Evolutionary conservation across 1,140 invertebrate species (phyloP).

Genomic region (Meloidogyne hapla): DNA sequence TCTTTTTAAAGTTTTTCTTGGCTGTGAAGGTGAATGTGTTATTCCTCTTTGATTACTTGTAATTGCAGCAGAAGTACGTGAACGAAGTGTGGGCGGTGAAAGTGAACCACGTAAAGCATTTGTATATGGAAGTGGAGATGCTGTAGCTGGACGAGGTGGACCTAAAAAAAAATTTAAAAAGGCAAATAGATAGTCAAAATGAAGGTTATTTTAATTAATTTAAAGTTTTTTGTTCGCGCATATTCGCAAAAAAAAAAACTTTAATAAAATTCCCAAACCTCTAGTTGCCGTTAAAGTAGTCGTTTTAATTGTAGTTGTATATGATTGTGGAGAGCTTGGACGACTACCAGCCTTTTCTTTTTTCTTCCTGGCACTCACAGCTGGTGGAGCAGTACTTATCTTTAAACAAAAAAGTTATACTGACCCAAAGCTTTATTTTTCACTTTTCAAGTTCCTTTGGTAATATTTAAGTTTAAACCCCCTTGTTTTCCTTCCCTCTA

Average conservation of each 20-base stretch:
- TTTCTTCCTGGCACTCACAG: slow-evolving; percentile 11
- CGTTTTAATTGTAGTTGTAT: slow-evolving; percentile 3
- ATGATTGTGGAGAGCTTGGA: neutral
- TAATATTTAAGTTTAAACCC: no score
- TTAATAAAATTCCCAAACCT: neutral
- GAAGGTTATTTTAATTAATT: no score
- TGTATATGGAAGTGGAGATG: neutral
- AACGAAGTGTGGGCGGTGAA: slow-evolving; percentile 14
- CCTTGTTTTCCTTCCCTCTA: no score
- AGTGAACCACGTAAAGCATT: neutral
- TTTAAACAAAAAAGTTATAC: no score
- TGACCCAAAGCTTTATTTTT: no score
- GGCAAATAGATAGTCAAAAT: no score
- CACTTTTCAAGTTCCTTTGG: no score
- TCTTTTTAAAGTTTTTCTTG: neutral
- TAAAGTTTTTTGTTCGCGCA: no score
- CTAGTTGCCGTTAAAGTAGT: neutral
- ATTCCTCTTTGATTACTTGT: neutral
- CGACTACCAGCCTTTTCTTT: neutral
- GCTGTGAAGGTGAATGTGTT: neutral
- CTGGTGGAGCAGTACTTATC: slow-evolving; percentile 2
- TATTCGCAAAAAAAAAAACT: neutral
- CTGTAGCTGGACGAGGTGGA: neutral
- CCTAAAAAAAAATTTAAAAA: neutral
- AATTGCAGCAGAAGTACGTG: slow-evolving; percentile 3